Conservation (phyloP, 2,797 vertebrate species). For the Chlorospingus flavigularis region DNA sequence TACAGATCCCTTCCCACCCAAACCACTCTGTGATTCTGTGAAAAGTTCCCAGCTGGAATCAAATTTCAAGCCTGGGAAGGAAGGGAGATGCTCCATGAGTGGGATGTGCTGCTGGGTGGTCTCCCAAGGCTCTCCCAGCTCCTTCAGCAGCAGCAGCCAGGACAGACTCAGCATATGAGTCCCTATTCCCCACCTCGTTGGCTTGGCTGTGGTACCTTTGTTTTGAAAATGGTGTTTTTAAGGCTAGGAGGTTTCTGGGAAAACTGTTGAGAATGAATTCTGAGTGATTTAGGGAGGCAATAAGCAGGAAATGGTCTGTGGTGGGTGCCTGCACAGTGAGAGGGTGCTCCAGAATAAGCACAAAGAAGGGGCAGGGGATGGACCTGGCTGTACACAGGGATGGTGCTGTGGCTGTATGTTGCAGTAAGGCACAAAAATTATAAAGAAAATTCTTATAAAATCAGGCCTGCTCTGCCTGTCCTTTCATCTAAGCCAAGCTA, state of each 20-base stretch:
- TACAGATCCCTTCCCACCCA: background rate
- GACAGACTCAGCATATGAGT: background rate
- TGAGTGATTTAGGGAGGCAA: background rate
- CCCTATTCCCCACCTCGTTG: background rate
- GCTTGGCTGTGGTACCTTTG: background rate
- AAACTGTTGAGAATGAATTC: background rate
- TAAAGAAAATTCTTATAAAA: too few relatives aligned
- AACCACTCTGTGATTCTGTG: background rate
- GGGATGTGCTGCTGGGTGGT: background rate
- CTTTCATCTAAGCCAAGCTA: too few relatives aligned
- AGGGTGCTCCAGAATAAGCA: background rate
- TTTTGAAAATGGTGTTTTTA: background rate
- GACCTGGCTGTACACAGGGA: background rate
- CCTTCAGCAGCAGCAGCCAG: background rate
- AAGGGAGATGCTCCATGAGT: background rate
- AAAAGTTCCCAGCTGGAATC: background rate
- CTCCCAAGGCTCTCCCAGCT: background rate
- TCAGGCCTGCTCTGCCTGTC: too few relatives aligned
- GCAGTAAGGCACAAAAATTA: too few relatives aligned
- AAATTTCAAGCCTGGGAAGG: background rate
- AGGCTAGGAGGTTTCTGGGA: background rate
- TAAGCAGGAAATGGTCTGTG: background rate
- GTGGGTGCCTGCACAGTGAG: rapidly evolving
- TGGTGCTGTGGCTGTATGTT: background rate
- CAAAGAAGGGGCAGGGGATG: background rate